Conservation (phyloP, 2,888 invertebrate genomes). For the Lasioglossum vierecki region DNA sequence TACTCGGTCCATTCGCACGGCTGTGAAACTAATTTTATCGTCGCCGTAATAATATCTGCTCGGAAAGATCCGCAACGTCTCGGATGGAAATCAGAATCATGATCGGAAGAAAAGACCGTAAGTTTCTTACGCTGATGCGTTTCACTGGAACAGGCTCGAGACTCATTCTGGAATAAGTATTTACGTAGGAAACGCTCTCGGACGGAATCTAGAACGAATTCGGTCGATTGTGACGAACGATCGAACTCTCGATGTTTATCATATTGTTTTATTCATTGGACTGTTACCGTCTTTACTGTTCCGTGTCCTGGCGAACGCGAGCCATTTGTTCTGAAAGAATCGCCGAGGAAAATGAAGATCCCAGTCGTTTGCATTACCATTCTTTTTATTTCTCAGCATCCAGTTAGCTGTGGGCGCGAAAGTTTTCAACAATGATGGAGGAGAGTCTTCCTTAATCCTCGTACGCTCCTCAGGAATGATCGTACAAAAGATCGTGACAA, state of each 20-base stretch:
- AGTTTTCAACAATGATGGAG: constrained; percentile 24
- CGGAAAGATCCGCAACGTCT: constrained; percentile 26
- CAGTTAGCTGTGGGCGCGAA: constrained; percentile 11
- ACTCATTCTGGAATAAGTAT: constrained; percentile 41
- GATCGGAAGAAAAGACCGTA: constrained; percentile 47
- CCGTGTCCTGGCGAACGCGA: constrained; percentile 40
- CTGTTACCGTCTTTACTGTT: constrained; percentile 62
- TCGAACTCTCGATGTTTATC: constrained; percentile 62
- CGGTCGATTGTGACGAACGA: constrained; percentile 68
- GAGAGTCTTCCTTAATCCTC: neutral
- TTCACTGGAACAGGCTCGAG: constrained; percentile 55
- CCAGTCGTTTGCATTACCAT: neutral
- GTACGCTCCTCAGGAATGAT: neutral
- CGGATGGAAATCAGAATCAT: constrained; percentile 46
- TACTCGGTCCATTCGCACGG: constrained; percentile 15
- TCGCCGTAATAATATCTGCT: constrained; percentile 40
- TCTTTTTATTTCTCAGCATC: constrained; percentile 16
- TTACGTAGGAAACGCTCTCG: constrained; percentile 51
- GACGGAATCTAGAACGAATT: constrained; percentile 65
- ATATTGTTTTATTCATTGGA: constrained; percentile 70
- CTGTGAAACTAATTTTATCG: constrained; percentile 62
- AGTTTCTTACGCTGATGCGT: constrained; percentile 32
- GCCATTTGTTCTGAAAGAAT: constrained; percentile 34
- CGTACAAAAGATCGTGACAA: neutral
- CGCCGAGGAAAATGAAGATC: constrained; percentile 35